These are phyloP conservation scores for Nothoprocta perdicaria DNA, from an alignment of 2,113 vertebrate genomes.

Conservation along the genomic window DNA sequence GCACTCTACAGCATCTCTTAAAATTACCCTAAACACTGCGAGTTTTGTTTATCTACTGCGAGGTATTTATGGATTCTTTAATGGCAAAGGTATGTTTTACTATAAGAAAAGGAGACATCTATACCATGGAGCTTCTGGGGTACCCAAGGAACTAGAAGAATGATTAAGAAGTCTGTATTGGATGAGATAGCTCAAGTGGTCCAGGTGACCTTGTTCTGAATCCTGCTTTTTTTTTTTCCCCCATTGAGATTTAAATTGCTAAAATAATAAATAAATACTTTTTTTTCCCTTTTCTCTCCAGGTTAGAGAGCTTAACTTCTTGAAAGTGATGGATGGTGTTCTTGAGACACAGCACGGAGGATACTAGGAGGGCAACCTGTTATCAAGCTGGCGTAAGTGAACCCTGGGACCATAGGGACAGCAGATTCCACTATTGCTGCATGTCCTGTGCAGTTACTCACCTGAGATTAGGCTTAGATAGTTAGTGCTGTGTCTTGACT, in stretches of 20 bases:
- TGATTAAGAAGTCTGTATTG: background rate
- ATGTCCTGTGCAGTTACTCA: background rate
- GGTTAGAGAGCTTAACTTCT: background rate
- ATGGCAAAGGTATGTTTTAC: background rate
- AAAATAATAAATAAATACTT: background rate
- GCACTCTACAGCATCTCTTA: background rate
- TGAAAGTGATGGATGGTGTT: background rate
- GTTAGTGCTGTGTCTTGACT: background rate
- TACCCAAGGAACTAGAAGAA: background rate
- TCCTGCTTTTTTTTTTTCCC: background rate
- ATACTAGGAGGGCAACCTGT: background rate
- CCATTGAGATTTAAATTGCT: background rate
- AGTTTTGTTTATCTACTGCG: background rate
- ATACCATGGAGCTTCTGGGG: background rate
- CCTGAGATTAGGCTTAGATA: background rate
- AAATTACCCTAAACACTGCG: background rate
- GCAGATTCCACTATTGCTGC: accelerated
- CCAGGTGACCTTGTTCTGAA: background rate
- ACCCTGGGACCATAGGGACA: background rate
- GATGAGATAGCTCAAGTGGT: background rate
- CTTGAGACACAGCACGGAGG: background rate
- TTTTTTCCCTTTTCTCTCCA: too few relatives aligned
- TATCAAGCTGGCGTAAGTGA: background rate
- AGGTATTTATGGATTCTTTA: background rate
- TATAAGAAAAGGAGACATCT: background rate